Percentiles rank a stretch among this genome's conserved stretches.
Evolutionary conservation across 2,888 invertebrate species (phyloP).

Genomic region (Ecliptopera silaceata): DNA sequence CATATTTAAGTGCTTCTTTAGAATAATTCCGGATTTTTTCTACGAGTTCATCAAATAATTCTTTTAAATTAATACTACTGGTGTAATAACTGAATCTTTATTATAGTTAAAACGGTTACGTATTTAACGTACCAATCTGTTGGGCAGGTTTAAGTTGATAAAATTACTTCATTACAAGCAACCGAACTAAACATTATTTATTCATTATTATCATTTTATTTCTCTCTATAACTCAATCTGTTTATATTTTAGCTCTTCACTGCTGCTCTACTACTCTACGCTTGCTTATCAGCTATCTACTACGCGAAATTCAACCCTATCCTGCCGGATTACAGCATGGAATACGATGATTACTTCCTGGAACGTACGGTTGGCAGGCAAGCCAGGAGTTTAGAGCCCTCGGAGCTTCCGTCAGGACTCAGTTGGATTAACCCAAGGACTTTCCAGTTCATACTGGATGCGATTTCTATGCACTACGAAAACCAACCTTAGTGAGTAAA

Average conservation of each 20-base stretch:
- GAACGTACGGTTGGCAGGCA: slow-evolving; percentile 85
- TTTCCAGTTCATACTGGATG: slow-evolving; percentile 87
- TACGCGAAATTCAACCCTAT: slow-evolving; percentile 94
- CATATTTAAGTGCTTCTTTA: slow-evolving; percentile 52
- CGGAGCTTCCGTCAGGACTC: slow-evolving; percentile 66
- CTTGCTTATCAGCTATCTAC: slow-evolving; percentile 93
- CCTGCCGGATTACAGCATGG: slow-evolving; percentile 88
- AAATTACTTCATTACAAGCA: neutral
- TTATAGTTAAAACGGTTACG: slow-evolving; percentile 1
- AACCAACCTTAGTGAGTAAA: slow-evolving; percentile 47
- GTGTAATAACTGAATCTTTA: slow-evolving; percentile 19
- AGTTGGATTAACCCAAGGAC: slow-evolving; percentile 84
- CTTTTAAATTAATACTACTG: slow-evolving; percentile 17
- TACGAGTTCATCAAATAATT: slow-evolving; percentile 15
- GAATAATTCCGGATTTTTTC: slow-evolving; percentile 41
- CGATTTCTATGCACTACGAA: slow-evolving; percentile 67
- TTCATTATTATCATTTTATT: neutral
- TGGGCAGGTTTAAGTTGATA: neutral
- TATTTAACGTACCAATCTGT: neutral
- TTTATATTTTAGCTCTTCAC: slow-evolving; percentile 88
- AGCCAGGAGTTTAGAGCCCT: slow-evolving; percentile 65
- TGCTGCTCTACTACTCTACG: slow-evolving; percentile 90
- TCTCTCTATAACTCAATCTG: slow-evolving; percentile 26
- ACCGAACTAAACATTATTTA: neutral
- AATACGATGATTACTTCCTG: slow-evolving; percentile 89